phyloP scores from a whole-genome alignment of 1,140 invertebrate species.

The Drosophila nigrodunni region DNA sequence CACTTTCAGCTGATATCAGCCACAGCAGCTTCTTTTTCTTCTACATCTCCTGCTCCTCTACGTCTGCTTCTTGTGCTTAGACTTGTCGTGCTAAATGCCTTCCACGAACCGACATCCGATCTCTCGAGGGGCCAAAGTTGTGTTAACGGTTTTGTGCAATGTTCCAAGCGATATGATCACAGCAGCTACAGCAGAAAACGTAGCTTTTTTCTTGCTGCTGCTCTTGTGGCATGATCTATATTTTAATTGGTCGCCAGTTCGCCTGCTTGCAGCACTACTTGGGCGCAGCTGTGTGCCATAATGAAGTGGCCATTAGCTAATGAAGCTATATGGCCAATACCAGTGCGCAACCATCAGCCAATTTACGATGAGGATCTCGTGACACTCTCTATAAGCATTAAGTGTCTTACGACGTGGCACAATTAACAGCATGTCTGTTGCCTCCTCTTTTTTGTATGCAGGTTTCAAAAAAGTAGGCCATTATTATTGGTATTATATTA shows the following conservation, averaged over 20 bases:
- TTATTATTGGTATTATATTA: background rate
- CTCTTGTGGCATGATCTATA: conserved; percentile 72
- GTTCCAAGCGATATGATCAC: conserved; percentile 56
- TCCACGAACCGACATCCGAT: conserved; percentile 66
- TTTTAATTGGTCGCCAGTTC: conserved; percentile 71
- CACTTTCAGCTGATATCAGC: conserved; percentile 54
- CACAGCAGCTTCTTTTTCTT: conserved; percentile 29
- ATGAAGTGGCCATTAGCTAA: conserved; percentile 78
- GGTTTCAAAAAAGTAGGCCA: conserved; percentile 4
- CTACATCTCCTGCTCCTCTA: background rate
- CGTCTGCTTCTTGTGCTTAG: background rate
- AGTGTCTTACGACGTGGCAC: conserved; percentile 18
- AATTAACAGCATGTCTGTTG: conserved; percentile 23
- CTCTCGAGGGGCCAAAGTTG: conserved; percentile 45
- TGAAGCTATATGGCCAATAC: conserved; percentile 68
- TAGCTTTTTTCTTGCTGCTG: background rate
- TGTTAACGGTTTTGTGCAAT: conserved; percentile 68
- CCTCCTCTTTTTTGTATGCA: background rate
- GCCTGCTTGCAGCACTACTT: conserved; percentile 36
- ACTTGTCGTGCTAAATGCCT: conserved; percentile 66
- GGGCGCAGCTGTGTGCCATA: conserved; percentile 31
- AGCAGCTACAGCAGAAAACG: conserved; percentile 18
- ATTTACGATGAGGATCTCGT: conserved; percentile 29
- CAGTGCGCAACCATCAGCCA: conserved; percentile 18
- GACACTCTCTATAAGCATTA: conserved; percentile 25